phyloP scores from a whole-genome alignment of 2,888 invertebrate genomes.

The Eulithis testata region DNA sequence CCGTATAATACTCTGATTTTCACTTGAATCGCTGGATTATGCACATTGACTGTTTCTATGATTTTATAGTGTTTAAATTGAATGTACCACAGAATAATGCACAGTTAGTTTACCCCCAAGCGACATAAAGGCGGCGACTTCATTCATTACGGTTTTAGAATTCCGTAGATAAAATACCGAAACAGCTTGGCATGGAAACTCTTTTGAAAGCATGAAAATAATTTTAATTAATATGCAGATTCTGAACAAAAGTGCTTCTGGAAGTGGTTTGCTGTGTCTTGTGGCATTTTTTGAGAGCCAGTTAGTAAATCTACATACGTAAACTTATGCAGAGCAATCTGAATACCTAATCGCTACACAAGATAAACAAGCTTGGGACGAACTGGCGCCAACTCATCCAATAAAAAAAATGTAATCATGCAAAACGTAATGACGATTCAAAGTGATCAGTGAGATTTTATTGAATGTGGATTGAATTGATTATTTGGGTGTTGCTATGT shows the following conservation, averaged over 20 bases:
- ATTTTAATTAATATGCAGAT: slow-evolving; percentile 7
- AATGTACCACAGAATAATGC: slow-evolving; percentile 16
- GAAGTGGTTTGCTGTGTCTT: slow-evolving; percentile 2
- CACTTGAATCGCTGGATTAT: slow-evolving; percentile 18
- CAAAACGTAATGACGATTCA: too few species aligned
- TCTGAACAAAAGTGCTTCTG: slow-evolving; percentile 3
- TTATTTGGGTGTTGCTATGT: too few species aligned
- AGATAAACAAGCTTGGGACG: too few species aligned
- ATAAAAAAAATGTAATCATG: too few species aligned
- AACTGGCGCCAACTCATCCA: too few species aligned
- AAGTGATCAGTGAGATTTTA: too few species aligned
- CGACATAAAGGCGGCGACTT: slow-evolving; percentile 12
- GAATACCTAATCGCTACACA: too few species aligned
- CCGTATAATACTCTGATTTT: slow-evolving; percentile 1
- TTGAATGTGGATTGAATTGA: too few species aligned
- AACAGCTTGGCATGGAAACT: slow-evolving; percentile 2
- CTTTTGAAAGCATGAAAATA: neutral
- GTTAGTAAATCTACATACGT: too few species aligned
- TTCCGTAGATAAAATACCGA: slow-evolving; percentile 20
- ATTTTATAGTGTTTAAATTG: slow-evolving; percentile 14
- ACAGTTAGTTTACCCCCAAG: slow-evolving; percentile 8
- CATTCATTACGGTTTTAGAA: slow-evolving; percentile 25
- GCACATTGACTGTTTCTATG: slow-evolving; percentile 4
- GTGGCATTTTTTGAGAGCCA: too few species aligned
- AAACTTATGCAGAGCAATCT: too few species aligned